Base-by-base conservation (phyloP, 2,888 invertebrate genomes). In the Dione juno region DNA sequence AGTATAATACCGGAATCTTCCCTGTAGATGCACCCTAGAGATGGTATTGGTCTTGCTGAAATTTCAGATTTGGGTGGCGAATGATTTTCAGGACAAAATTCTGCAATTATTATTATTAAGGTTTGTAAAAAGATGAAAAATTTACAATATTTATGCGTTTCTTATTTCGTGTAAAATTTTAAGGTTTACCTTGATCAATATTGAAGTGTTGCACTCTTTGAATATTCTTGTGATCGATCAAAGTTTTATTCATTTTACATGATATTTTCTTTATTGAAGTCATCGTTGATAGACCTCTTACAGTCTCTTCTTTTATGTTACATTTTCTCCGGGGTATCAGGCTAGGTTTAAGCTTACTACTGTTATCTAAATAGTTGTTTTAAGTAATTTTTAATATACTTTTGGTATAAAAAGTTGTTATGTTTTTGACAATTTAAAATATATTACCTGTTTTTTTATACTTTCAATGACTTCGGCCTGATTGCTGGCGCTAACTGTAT, bases 1-100 rank as follows among this genome's bases (percentile, higher is more conserved):
- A n/a, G 7, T n/a, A 45, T 80, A 65, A 77, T 81, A 65, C 80
- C 78, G 35, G 80, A 71, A 72, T 80, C 74, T 40, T 77, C 76
- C 41, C 77, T 76, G 71, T 84, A 85, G 73, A 87, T 81, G n/a
- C 83, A 79, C 10, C 81, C 84, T 45, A 84, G 72, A 21, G 80
- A 81, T 3, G 89, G 88, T 68, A 88, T 88, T 1, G 89, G 88
- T 69, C 84, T 81, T 2, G 83, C 77, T 9, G 79, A 67, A 13
- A 79, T 78, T 48, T 84, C 65, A 2, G 81, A 78, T 3, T 75
- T 69, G 6, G 80, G 68, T 16, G 77, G 74, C 3, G 70, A 59
- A 6, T 68, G 75, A 14, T 79, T 76, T 43, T 86, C 82, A 16
- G 78, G 76, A 35, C 65, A 76, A 57, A 83, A 82, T 74, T 87